Conservation (phyloP, 1,140 invertebrate species). For the Drosophila guanche region DNA sequence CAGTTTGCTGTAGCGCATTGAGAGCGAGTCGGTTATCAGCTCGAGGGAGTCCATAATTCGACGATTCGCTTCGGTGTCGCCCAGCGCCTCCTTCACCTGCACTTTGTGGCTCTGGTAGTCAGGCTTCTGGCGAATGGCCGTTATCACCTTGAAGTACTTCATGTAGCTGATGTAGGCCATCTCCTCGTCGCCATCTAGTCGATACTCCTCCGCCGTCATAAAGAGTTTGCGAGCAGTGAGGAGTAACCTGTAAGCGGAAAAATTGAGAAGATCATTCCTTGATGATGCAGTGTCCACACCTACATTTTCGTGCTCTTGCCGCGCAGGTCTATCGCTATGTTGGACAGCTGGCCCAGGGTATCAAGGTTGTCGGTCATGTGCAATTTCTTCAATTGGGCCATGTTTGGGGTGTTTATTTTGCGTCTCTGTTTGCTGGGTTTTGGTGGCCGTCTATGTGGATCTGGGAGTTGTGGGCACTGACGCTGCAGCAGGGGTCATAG, state of each 20-base stretch:
- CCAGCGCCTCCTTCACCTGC: conserved; percentile 85
- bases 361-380: conserved; percentile 85
- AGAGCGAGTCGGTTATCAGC: conserved; percentile 85
- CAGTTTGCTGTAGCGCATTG: conserved; percentile 84
- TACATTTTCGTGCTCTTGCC: conserved; percentile 84
- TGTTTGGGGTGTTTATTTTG: conserved; percentile 18
- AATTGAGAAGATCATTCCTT: neutral
- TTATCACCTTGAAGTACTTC: conserved; percentile 87
- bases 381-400: conserved; percentile 84
- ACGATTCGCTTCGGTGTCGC: conserved; percentile 84
- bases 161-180: conserved; percentile 88
- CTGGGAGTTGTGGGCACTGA: neutral
- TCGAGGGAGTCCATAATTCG: conserved; percentile 85
- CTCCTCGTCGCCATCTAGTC: conserved; percentile 87
- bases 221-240: conserved; percentile 86
- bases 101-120: conserved; percentile 86
- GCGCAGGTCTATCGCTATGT: conserved; percentile 84
- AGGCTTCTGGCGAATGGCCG: conserved; percentile 85
- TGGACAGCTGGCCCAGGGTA: conserved; percentile 85
- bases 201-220: conserved; percentile 85
- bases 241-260: conserved; percentile 67
- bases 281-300: conserved; percentile 53
- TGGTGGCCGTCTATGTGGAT: neutral
- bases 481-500: conserved; percentile 13
- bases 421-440: neutral